phyloP scores from a whole-genome alignment of 1,140 invertebrate genomes.

The Doryteuthis pealeii region DNA sequence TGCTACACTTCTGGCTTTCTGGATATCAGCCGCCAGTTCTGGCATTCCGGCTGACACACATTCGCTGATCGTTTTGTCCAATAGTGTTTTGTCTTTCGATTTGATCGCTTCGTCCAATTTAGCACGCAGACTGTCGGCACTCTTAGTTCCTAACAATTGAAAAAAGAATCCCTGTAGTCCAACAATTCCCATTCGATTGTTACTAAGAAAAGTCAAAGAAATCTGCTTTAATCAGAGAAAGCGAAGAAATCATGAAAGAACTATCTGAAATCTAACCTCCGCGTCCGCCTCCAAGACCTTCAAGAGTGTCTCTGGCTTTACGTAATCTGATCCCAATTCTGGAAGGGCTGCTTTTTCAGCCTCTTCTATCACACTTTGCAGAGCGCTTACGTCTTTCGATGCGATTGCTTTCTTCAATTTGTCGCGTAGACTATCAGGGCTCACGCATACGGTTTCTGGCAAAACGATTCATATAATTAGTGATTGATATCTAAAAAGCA shows the following conservation, averaged over 20 bases:
- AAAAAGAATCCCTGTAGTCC: too few relatives aligned
- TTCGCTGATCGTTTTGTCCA: too few relatives aligned
- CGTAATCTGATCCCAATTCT: neutral
- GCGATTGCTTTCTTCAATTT: neutral
- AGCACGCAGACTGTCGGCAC: neutral
- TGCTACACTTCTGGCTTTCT: too few relatives aligned
- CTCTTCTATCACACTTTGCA: neutral
- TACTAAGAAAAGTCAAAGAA: too few relatives aligned
- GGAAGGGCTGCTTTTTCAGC: neutral
- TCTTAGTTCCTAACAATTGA: neutral
- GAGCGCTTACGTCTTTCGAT: neutral
- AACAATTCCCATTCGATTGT: too few relatives aligned
- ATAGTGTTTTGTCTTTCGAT: neutral
- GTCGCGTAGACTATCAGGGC: neutral
- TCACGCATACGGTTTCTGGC: too few relatives aligned
- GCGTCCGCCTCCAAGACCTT: neutral
- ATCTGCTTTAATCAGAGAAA: too few relatives aligned
- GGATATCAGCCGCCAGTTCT: too few relatives aligned
- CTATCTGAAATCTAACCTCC: constrained; percentile 6
- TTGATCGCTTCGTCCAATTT: neutral
- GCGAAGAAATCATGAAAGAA: too few relatives aligned
- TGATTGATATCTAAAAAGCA: too few relatives aligned
- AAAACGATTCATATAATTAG: too few relatives aligned
- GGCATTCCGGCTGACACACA: too few relatives aligned
- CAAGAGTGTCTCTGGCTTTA: neutral